Evolutionary conservation across 2,888 invertebrate genomes (phyloP), one percentile per base, ranked within the genome.

Genomic region (Koerneria pararmatus): DNA sequence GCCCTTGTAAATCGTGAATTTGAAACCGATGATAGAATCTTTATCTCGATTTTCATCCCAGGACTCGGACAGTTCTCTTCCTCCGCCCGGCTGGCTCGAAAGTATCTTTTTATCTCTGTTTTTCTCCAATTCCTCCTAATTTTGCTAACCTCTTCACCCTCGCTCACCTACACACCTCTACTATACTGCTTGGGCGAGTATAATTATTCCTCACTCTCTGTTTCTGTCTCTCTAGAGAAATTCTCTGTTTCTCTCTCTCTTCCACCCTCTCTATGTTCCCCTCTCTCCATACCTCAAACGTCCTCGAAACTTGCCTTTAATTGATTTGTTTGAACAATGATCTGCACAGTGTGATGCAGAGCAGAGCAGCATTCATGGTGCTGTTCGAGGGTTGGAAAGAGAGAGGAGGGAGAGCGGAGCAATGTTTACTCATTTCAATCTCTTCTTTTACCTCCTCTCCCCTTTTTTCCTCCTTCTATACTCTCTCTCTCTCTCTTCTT

Each of bases 291-390:
- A n/a, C n/a, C n/a, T 24, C 66, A 49, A 53, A 56, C 66, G 70
- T 67, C 69, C 69, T 69, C 69, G 67, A 69, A 69, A 69, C 67
- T 69, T 67, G 67, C 64, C 67, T 67, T 69, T 69, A 67, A 69
- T 69, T 69, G 67, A 69, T 69, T 67, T 69, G 69, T 69, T 69
- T 69, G 69, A 69, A 69, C 69, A 69, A 69, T 69, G 60, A 66
- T 59, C 61, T 49, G 61, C 49, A 24, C 46, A 37, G 46, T 41
- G 37, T 29, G 49, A 62, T 56, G 56, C 3, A 24, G 35, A 41
- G 41, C 6, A 2, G 22, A 60, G 60, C 22, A 32, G n/a, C 29
- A 4, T 27, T 22, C 27, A 15, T 29, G 31, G 22, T 29, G 57
- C 15, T n/a, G 19, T 22, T 37, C 1, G 62, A 51, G 62, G 49